Base-by-base conservation (phyloP, 2,888 invertebrate genomes). In the Tetramorium bicarinatum region DNA sequence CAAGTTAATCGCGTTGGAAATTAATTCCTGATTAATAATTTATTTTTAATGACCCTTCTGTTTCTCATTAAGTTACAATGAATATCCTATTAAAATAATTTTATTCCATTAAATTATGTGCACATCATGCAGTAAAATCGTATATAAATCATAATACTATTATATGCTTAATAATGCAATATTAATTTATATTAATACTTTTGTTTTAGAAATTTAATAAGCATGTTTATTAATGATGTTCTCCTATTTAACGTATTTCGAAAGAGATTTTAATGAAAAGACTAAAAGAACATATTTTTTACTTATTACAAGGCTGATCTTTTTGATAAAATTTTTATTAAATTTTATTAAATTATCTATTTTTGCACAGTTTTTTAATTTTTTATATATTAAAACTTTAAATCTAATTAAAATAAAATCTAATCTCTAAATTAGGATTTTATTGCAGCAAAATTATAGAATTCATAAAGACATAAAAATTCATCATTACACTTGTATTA, bases 51-150 rank as follows among this genome's bases (percentile, higher is more conserved):
- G 15, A n/a, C n/a, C 18, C 15, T 69, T 38, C 2, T 25, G 18
- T 13, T 44, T 21, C 38, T 71, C 34, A 38, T 72, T 80, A 59
- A 59, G 59, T 71, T 59, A 59, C 21, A 11, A 44, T 13, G 8
- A 72, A 34, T 21, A 56, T 69, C 7, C 29, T n/a, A 25, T 71
- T 41, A n/a, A 34, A 59, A 59, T 80, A 80, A 72, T 59, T 71
- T 25, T 21, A 2, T 18, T 44, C 1, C 13, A 59, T 56, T 59
- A 13, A 47, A 71, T 69, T 44, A 25, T 41, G 15, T 18, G 1
- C 3, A 18, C 18, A 21, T 69, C 7, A 1, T 25, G 15, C 21
- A 4, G 6, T 21, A 56, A 56, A 56, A 25, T 34, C 18, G 18
- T 38, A 11, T 21, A 59, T 34, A 72, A 59, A 79, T 79, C 11